Evolutionary conservation across 2,797 vertebrate species (phyloP), one percentile per base, ranked within the genome.

Genomic region (Eulemur rubriventer): DNA sequence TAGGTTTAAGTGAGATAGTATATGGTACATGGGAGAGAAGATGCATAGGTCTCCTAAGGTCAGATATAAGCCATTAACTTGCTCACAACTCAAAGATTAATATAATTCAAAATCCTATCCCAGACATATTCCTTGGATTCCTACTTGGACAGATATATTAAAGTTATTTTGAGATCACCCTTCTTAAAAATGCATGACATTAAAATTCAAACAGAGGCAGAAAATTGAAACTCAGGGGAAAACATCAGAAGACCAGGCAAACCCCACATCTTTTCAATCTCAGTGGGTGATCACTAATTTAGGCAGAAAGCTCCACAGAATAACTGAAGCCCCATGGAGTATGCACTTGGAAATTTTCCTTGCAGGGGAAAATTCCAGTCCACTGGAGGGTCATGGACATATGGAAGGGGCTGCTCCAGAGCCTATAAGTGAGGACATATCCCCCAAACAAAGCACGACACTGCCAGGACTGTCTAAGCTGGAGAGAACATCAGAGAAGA

Each of bases 121-220:
- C 69, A 85, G 89, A 67, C 61, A 80, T 92, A 61, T 57, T 88
- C 87, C 35, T 92, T 75, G 35, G 57, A 73, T 92, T 94, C 78
- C 46, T 95, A 22, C 50, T 93, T 97, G 43, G 59, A 59, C 38
- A 95, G 95, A 93, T 97, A 93, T 57, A 94, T 95, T 41, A 73
- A 96, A 97, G 95, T 97, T 96, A 97, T 94, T 97, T 97, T 92
- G 78, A 93, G 93, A 93, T 90, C 72, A 94, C 81, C 87, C 81
- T 96, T 94, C 89, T 95, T 96, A 89, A 97, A 97, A 97, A 96
- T 95, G 75, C 91, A 96, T 97, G 80, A 79, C 59, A 94, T 97
- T 97, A 97, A 97, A 96, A 98, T 97, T 96, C 96, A 96, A 89
- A 95, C 41, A 85, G 94, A 96, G 89, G 69, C 65, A 95, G 91